These are phyloP conservation scores for Otolemur crassicaudatus DNA, from an alignment of 2,797 vertebrate genomes.

Conservation along the genomic window DNA sequence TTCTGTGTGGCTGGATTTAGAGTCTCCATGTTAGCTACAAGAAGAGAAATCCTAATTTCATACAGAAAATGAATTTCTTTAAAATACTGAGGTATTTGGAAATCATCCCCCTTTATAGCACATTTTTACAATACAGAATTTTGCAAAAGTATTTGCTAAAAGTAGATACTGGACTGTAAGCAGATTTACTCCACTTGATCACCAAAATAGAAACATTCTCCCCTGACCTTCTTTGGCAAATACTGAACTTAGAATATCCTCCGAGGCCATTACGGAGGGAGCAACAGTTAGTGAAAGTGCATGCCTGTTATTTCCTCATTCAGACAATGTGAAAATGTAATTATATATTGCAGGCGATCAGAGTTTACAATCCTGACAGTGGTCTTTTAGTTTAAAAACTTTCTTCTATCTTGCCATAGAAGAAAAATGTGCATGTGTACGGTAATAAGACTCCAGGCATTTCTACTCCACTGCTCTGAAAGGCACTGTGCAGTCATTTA, in stretches of 20 bases:
- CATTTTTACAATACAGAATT: conserved; percentile 50
- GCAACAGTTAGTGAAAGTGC: neutral
- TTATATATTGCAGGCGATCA: conserved; percentile 50
- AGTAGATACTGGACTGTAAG: neutral
- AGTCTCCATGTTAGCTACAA: conserved; percentile 4
- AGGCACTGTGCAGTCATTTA: conserved; percentile 78
- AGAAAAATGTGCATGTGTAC: conserved; percentile 57
- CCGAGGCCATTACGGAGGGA: neutral
- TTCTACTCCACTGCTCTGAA: conserved; percentile 72
- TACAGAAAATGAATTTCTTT: conserved; percentile 47
- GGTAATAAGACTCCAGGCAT: conserved; percentile 61
- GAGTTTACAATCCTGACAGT: conserved; percentile 58
- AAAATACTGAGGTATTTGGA: conserved; percentile 40
- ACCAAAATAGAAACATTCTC: neutral
- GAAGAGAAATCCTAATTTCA: conserved; percentile 27
- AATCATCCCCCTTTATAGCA: neutral
- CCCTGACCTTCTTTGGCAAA: conserved; percentile 1
- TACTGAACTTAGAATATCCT: neutral
- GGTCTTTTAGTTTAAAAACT: conserved; percentile 58
- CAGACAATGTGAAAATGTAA: conserved; percentile 60
- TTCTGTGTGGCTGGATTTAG: neutral
- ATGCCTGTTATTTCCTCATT: neutral
- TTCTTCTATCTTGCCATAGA: neutral
- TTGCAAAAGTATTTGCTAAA: conserved; percentile 45
- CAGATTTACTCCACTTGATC: conserved; percentile 48